Evolutionary conservation across 92 coral and sea anemone species (phyloP), one percentile per base, ranked within the genome.

Genomic region (Siderastrea siderea): DNA sequence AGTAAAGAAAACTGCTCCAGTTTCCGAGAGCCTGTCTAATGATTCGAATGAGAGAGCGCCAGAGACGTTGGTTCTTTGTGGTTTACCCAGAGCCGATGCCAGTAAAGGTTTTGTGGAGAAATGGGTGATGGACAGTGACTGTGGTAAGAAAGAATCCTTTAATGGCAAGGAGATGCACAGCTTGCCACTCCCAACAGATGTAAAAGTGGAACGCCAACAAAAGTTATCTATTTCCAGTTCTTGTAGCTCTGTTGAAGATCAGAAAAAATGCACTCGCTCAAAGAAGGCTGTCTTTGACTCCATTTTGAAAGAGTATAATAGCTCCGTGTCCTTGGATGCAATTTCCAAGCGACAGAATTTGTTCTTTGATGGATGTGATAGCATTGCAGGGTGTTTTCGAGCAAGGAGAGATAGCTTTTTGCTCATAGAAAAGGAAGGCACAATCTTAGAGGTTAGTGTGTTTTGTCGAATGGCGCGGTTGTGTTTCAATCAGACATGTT

Each of bases 201-300:
- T 4, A 5, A 19, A 44, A 2, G 68, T 4, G 16, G 70, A 77
- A 44, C 69, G 82, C 6, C 19, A 58, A 12, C 69, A 69, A 60
- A 77, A 77, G 69, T 13, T 44, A n/a, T 77, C 82, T 45, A 5
- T 77, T 57, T 77, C 82, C 46, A 77, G 82, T 61, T 77, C 70
- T 1, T 77, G 82, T 45, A 77, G 82, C 47, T 77, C 82, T 3
- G 47, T 61, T 77, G 51, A 50, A 49, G 62, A 79, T 16, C 60
- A 13, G 8, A 16, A 55, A 2, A 68, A 81, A 52, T 50, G 52
- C 51, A 17, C 50, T 12, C 77, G 84, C 11, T 79, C 80, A 3
- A 84, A 85, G 74, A 90, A 81, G 54, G 69, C 79, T 52, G 84
- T 90, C 84, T 86, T 90, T 81, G 90, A 90, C 19, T 69, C 69